These are phyloP conservation scores for Stomorhina lunata DNA, from an alignment of 2,888 invertebrate genomes.

Conservation along the genomic window DNA sequence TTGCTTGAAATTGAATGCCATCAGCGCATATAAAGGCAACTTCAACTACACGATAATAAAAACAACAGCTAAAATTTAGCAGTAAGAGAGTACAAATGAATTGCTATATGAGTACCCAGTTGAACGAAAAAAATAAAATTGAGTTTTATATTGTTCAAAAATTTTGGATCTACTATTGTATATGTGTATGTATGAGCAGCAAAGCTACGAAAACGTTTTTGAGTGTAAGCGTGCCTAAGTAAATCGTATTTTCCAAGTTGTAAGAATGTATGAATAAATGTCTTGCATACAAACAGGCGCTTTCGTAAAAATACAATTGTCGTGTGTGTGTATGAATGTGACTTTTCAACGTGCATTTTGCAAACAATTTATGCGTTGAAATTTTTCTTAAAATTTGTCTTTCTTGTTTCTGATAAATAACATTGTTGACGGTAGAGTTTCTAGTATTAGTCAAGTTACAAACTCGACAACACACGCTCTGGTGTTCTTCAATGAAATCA, in stretches of 20 bases:
- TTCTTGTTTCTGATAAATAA: conserved; percentile 56
- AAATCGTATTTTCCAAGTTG: background rate
- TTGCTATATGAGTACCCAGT: too few species aligned
- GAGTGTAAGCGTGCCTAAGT: background rate
- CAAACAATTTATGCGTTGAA: conserved; percentile 61
- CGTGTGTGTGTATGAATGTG: background rate
- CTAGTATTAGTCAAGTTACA: conserved; percentile 51
- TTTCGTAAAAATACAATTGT: background rate
- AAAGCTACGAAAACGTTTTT: background rate
- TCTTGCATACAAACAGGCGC: background rate
- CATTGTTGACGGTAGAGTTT: conserved; percentile 54
- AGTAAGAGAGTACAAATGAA: conserved; percentile 21
- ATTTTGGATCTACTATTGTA: background rate
- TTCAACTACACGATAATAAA: conserved; percentile 21
- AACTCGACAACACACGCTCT: background rate
- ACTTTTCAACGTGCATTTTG: conserved; percentile 48
- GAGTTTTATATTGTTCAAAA: too few species aligned
- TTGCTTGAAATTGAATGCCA: conserved; percentile 65
- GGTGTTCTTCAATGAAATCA: background rate
- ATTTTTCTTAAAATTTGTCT: conserved; percentile 61
- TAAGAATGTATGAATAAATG: background rate
- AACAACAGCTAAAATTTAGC: background rate
- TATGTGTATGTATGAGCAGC: background rate
- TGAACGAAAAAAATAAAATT: too few species aligned
- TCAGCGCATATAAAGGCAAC: conserved; percentile 41